A percentile compares a stretch with the other conserved stretches of the same genome.
Evolutionary conservation across 2,113 vertebrate genomes (phyloP).

Genomic region (Potamarius usumacintae): DNA sequence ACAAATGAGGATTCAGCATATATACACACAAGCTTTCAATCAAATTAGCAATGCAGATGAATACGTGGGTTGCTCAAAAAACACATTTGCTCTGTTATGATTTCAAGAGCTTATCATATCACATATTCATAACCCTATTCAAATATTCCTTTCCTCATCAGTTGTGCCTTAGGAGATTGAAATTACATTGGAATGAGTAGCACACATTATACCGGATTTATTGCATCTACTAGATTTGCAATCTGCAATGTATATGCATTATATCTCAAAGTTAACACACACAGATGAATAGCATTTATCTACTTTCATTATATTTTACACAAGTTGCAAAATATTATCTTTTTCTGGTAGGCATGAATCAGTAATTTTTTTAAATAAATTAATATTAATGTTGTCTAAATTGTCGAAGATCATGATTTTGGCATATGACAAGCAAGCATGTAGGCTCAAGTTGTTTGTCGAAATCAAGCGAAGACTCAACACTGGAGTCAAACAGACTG

Average conservation of each 20-base stretch:
- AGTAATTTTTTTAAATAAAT: not conserved
- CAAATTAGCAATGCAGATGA: constrained; percentile 53
- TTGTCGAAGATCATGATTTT: not conserved
- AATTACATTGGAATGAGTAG: constrained; percentile 36
- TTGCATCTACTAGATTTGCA: constrained; percentile 39
- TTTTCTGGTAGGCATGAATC: constrained; percentile 52
- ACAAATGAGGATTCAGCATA: constrained; percentile 17
- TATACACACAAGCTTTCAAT: constrained; percentile 26
- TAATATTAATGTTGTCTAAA: not conserved
- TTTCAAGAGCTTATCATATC: constrained; percentile 42
- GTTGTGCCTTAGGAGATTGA: constrained; percentile 43
- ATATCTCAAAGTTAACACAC: constrained; percentile 20
- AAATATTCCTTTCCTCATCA: constrained; percentile 44
- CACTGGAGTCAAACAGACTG: not conserved
- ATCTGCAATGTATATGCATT: constrained; percentile 14
- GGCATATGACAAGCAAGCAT: not conserved
- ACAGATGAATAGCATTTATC: constrained; percentile 35
- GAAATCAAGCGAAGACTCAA: not conserved
- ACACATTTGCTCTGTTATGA: constrained; percentile 46
- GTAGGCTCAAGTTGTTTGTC: not conserved
- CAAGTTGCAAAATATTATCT: constrained; percentile 1
- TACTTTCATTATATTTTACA: constrained; percentile 23
- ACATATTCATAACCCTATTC: constrained; percentile 41
- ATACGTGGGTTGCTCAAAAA: constrained; percentile 33
- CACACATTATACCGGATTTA: constrained; percentile 41